Evolutionary conservation across 92 coral and sea anemone species (phyloP), one percentile per base, ranked within the genome.

Genomic region (Parazoanthus swiftii): DNA sequence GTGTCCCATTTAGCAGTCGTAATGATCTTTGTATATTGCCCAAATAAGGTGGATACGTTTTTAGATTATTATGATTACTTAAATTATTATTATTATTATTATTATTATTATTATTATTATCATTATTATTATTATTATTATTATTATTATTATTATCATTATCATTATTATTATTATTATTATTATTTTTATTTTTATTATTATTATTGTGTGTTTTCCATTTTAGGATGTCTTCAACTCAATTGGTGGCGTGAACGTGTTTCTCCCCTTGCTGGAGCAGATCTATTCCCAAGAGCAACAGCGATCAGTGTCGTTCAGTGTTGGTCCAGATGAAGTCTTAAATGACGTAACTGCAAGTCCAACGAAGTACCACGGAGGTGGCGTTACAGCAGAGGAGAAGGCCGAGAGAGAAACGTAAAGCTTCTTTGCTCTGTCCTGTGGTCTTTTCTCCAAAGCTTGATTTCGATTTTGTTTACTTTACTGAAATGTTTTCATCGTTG

Each of bases 161-260:
- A 14, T 10, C 25, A 8, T 75, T 15, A 4, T 75, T 43, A 3
- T 29, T 36, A 4, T 46, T 50, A 3, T 48, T 26, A 4, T 29
- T 50, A 6, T 39, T 35, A 15, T 50, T 33, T n/a, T n/a, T n/a
- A 3, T 48, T 26, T 4, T 29, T 50, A 6, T 39, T 35, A 15
- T 50, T 33, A 23, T 51, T 8, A 26, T n/a, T 25, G 33, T 11
- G 2, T 4, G 58, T 21, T 78, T 39, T 25, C 33, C 58, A 70
- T 76, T 77, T 82, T 77, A 97, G 99, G 98, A 97, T 82, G 99
- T 94, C 74, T 91, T 97, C 85, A 93, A 94, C 65, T 91, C 95
- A 76, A 90, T 97, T 82, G 99, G 99, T 7, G 99, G 99, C 3
- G 92, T 97, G 91, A 92, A 95, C 68, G 91, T 97, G 29, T 97